Percentiles rank a stretch among this genome's conserved stretches.
phyloP scores from a whole-genome alignment of 1,140 invertebrate genomes.

The Caenorhabditis tropicalis region DNA sequence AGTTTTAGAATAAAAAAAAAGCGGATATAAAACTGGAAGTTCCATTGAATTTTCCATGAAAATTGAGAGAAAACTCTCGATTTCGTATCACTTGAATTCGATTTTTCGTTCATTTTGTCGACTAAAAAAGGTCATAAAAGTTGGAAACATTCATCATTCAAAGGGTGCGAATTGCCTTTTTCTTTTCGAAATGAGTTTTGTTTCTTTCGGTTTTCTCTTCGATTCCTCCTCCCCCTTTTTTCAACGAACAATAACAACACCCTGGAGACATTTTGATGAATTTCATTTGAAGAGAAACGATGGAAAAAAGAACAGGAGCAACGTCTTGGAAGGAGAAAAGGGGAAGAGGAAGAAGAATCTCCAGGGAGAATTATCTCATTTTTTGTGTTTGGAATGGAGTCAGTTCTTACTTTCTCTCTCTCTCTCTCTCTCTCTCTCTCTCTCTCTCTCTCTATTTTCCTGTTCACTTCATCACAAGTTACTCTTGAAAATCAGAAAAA shows the following conservation, averaged over 20 bases:
- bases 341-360: not conserved
- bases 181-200: conserved; percentile 15
- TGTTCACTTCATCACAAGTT: no score
- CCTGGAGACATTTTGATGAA: conserved; percentile 30
- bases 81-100: not conserved
- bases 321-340: not conserved
- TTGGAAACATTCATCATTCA: conserved; percentile 29
- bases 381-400: not conserved
- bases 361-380: not conserved
- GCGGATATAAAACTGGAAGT: no score
- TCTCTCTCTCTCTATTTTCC: no score
- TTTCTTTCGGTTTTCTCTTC: not conserved
- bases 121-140: conserved; percentile 38
- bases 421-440: no score
- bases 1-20: not conserved
- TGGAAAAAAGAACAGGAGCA: not conserved
- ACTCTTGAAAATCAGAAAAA: no score
- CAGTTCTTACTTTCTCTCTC: not conserved
- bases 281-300: not conserved
- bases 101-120: not conserved
- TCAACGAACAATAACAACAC: conserved; percentile 35
- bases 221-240: not conserved
- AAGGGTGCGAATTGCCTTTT: conserved; percentile 28
- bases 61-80: no score
- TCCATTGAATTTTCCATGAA: no score